These are phyloP conservation scores for Typhlichthys subterraneus DNA, from an alignment of 2,797 vertebrate genomes.

Conservation along the genomic window DNA sequence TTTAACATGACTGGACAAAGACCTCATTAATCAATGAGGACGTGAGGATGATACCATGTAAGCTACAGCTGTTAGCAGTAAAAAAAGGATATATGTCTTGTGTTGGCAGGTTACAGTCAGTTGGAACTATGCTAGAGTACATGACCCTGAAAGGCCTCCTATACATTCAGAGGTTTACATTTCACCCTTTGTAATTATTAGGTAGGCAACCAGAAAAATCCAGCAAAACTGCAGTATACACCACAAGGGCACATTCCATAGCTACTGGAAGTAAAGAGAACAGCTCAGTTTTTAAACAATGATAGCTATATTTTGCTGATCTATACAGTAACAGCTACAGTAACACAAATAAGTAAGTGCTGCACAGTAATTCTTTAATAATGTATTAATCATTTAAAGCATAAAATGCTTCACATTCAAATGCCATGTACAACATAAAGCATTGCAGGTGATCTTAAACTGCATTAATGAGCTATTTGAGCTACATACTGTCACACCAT, in stretches of 20 bases:
- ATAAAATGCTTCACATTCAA: too few species aligned
- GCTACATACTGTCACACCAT: too few species aligned
- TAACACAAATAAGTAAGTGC: too few species aligned
- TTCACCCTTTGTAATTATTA: constrained; percentile 31
- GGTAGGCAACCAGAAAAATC: constrained; percentile 40
- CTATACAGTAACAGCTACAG: too few species aligned
- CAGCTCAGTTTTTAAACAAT: too few species aligned
- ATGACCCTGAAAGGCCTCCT: constrained; percentile 28
- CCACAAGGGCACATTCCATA: constrained; percentile 2
- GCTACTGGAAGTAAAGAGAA: constrained; percentile 2
- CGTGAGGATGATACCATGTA: constrained; percentile 34
- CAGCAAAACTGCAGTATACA: constrained; percentile 9
- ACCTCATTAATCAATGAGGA: constrained; percentile 19
- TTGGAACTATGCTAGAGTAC: constrained; percentile 37
- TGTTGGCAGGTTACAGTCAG: constrained; percentile 45
- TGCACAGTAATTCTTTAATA: too few species aligned
- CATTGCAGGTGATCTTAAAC: too few species aligned
- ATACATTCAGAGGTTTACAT: constrained; percentile 35
- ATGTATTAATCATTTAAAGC: too few species aligned
- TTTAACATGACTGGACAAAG: constrained; percentile 13
- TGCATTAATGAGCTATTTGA: too few species aligned
- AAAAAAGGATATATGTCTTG: constrained; percentile 27
- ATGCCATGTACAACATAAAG: too few species aligned
- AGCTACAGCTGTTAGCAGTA: constrained; percentile 45
- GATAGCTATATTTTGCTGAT: too few species aligned